Base-by-base conservation (phyloP, 2,113 vertebrate species). In the Ceyx melanurus region DNA sequence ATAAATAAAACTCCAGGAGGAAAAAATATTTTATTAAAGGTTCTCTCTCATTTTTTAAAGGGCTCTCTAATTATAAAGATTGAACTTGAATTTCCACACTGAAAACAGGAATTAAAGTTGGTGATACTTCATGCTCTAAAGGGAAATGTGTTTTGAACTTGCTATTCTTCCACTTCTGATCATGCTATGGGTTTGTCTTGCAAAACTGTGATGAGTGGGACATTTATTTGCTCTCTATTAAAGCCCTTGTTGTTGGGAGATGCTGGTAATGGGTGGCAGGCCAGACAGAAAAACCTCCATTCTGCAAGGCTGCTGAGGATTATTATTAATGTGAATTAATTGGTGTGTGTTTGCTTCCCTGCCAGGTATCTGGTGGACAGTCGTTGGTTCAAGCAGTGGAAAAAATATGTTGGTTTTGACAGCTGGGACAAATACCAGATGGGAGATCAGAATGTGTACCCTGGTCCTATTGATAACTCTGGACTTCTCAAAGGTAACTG, bases 351-450 rank as follows among this genome's bases (percentile, higher is more conserved):
- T 35, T 76, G 89, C 72, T 96, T 94, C 25, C 13, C 75, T 97
- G 96, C 37, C 96, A 99, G 99, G 99, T 99, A 99, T 96, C 97
- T 99, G 68, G 99, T 99, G 82, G 99, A 99, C 97, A 99, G 99
- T 97, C 99, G 98, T 95, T 99, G 99, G 99, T 99, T 99, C 97
- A 99, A 99, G 97, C 99, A 99, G 97, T 99, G 99, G 99, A 99
- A 99, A 96, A 99, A 99, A 97, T 99, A 99, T 98, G 99, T 99
- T 98, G 99, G 99, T 66, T 99, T 98, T 98, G 99, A 99, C 97
- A 99, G 98, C 93, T 99, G 99, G 99, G 99, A 99, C 97, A 99
- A 99, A 97, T 99, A 99, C 93, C 99, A 99, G 97, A 99, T 99
- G 99, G 99, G 99, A 85, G 99, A 99, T 97, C 99, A 99, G 96